Evolutionary conservation across 2,113 vertebrate genomes (phyloP), one percentile per base, ranked within the genome.

Genomic region (Erythrocercus mccallii): DNA sequence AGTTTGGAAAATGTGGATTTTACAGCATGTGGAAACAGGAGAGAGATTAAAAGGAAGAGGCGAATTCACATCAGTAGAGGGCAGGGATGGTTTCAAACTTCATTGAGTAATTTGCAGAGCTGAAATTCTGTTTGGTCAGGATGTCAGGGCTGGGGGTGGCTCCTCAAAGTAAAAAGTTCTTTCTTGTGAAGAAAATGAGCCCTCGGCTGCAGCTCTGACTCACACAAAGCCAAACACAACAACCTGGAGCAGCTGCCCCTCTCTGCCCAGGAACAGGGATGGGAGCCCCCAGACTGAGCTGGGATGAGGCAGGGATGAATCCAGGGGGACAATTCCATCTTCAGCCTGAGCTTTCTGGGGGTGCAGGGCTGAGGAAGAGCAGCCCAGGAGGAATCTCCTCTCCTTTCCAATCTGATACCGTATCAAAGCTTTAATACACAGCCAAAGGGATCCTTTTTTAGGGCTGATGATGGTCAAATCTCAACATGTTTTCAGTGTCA

Each of bases 381-480:
- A 69, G 69, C 87, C 82, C 65, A 74, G 90, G 79, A 92, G 78
- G 84, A 81, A 95, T 23, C 65, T 47, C 80, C 91, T 73, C 60
- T 56, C 44, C 38, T 94, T 87, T 94, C 81, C 84, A 82, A 69
- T 90, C 91, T 95, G 92, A 95, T 91, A 72, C 54, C 53, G 15
- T 94, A 89, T 87, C 91, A 96, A 78, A 86, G 89, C 94, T 89
- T 65, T 74, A 58, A 82, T 76, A 80, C 68, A 50, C 72, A 93
- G 95, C 96, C 97, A 69, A 94, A 93, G 81, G 94, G 96, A 94
- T 80, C 79, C 94, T 90, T 88, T 95, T 88, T 77, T 71, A 42
- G 77, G 90, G 73, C 90, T 96, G 96, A 97, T 94, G 96, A 51
- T 97, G 94, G 95, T 97, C 96, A 94, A 79, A 97, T 97, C 96